These are phyloP conservation scores for Trichogramma evanescens DNA, from an alignment of 2,888 invertebrate genomes.

Conservation along the genomic window DNA sequence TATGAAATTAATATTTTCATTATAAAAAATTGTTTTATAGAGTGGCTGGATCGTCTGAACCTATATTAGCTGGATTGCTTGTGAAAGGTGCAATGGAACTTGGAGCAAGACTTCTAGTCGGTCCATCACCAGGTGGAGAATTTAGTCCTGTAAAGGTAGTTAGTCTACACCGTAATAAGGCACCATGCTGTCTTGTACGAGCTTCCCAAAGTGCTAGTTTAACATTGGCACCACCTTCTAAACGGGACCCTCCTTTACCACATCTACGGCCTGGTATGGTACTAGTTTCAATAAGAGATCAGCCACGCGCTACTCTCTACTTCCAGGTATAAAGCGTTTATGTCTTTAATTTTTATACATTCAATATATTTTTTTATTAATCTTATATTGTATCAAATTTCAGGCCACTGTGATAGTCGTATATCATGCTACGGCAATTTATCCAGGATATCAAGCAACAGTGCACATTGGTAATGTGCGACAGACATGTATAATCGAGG, in stretches of 20 bases:
- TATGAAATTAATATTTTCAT: neutral
- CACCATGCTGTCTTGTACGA: conserved; percentile 78
- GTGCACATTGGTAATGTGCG: conserved; percentile 93
- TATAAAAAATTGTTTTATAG: conserved; percentile 41
- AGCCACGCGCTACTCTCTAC: conserved; percentile 50
- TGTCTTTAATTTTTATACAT: neutral
- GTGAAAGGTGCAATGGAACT: conserved; percentile 80
- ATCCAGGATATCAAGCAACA: conserved; percentile 81
- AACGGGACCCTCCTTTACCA: conserved; percentile 47
- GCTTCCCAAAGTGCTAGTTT: conserved; percentile 88
- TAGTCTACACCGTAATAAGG: conserved; percentile 86
- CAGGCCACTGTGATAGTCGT: conserved; percentile 84
- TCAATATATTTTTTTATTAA: neutral
- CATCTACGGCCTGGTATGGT: conserved; percentile 79
- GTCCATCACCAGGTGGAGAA: conserved; percentile 69
- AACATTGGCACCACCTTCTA: conserved; percentile 57
- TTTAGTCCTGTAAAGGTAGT: conserved; percentile 73
- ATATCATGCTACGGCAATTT: conserved; percentile 79
- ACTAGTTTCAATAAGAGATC: conserved; percentile 55
- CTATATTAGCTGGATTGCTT: conserved; percentile 78
- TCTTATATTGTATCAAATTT: neutral
- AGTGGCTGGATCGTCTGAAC: conserved; percentile 68
- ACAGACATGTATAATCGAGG: conserved; percentile 88
- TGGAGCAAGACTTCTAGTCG: conserved; percentile 70
- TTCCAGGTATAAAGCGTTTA: conserved; percentile 47